Evolutionary conservation across 1,140 invertebrate species (phyloP).

Genomic region (Sycobia sp.): DNA sequence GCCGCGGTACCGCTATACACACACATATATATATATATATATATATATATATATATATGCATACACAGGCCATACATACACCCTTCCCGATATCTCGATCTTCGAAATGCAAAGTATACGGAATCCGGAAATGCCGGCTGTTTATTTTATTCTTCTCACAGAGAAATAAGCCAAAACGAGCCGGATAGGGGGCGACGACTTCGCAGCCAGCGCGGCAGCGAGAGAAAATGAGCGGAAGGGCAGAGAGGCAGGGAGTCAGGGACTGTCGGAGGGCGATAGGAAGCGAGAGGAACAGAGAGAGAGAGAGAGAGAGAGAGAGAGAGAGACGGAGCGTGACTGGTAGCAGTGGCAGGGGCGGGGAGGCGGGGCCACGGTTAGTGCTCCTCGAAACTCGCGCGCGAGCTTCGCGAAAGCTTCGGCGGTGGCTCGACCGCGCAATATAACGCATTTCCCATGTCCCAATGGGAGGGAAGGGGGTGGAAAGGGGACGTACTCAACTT

Average conservation of each 20-base stretch:
- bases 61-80: too few relatives aligned
- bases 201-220: too few relatives aligned
- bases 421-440: slow-evolving; percentile 32
- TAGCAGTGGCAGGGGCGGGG: not conserved
- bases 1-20: not conserved
- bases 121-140: not conserved
- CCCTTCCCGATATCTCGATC: slow-evolving; percentile 5
- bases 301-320: not conserved
- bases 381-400: not conserved
- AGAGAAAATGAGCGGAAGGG: too few relatives aligned
- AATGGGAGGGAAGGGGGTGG: slow-evolving; percentile 41
- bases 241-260: too few relatives aligned
- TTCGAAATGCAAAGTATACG: not conserved
- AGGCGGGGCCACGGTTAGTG: not conserved
- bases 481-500: slow-evolving; percentile 38
- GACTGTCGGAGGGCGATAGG: too few relatives aligned
- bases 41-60: too few relatives aligned
- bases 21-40: too few relatives aligned
- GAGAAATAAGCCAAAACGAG: too few relatives aligned
- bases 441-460: slow-evolving; percentile 49
- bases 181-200: too few relatives aligned
- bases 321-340: not conserved
- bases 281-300: not conserved
- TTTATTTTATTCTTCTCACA: slow-evolving; percentile 4
- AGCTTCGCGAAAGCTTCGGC: slow-evolving; percentile 3